phyloP scores from a whole-genome alignment of 2,113 vertebrate species.

The Myxocyprinus asiaticus region DNA sequence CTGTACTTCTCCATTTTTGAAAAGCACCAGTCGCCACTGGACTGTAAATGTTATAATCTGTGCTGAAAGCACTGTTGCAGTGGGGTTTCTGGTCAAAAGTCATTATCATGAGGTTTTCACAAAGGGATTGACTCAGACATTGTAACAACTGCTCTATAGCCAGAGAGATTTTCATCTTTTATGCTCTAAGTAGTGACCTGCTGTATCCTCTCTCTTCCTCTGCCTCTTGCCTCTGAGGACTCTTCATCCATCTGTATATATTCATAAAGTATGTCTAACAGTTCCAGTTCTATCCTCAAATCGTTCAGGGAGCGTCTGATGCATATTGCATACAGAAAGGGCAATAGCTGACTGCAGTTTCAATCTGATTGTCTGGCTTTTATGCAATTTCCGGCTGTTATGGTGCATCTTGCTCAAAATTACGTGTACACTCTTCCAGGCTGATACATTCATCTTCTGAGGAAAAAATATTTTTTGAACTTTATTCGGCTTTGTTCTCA shows the following conservation, averaged over 20 bases:
- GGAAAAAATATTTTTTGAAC: neutral
- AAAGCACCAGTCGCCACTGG: too few relatives aligned
- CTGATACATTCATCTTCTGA: slow-evolving; percentile 11
- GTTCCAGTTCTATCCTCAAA: neutral
- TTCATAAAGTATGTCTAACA: neutral
- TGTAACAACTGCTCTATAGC: neutral
- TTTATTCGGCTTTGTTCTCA: too few relatives aligned
- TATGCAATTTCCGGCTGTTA: neutral
- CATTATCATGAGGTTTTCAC: slow-evolving; percentile 13
- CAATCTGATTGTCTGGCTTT: slow-evolving; percentile 9
- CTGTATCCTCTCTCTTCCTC: neutral
- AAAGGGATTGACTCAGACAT: neutral
- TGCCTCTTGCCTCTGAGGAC: neutral
- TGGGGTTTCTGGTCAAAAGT: slow-evolving; percentile 7
- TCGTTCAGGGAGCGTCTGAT: neutral
- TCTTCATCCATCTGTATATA: neutral
- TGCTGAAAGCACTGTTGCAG: neutral
- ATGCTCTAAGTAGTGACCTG: neutral
- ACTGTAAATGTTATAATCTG: neutral
- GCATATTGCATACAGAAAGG: neutral
- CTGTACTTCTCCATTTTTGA: too few relatives aligned
- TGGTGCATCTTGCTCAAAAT: neutral
- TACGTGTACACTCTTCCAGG: neutral
- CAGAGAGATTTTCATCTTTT: neutral
- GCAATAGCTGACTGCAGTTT: neutral